These are phyloP conservation scores for Lepetodrilus schrolli DNA, from an alignment of 2,888 invertebrate genomes.

Conservation along the genomic window DNA sequence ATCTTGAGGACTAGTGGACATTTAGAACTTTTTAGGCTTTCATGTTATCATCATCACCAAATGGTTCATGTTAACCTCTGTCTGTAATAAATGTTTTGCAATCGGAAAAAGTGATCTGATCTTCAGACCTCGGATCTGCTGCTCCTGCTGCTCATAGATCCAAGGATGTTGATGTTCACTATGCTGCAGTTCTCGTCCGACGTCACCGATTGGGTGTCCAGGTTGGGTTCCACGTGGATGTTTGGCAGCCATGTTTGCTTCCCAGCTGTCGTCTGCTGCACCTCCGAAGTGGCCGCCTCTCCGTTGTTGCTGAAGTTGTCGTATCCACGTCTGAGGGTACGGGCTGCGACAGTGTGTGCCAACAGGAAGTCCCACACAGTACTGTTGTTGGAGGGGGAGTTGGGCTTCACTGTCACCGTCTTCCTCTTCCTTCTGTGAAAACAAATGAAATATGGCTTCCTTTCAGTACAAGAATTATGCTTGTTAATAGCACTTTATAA, in stretches of 20 bases:
- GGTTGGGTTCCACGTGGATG: conserved; percentile 24
- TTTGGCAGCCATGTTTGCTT: conserved; percentile 30
- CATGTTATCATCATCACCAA: too few relatives aligned
- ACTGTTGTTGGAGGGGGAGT: neutral
- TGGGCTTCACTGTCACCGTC: conserved; percentile 19
- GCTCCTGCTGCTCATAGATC: neutral
- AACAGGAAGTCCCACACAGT: conserved; percentile 32
- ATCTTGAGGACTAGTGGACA: too few relatives aligned
- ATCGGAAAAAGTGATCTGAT: too few relatives aligned
- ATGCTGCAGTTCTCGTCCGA: conserved; percentile 32
- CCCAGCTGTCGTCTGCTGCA: neutral
- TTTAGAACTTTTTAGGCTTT: too few relatives aligned
- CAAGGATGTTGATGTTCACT: conserved; percentile 23
- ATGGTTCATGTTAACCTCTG: too few relatives aligned
- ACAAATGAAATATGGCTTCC: too few relatives aligned
- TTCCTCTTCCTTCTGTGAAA: conserved; percentile 25
- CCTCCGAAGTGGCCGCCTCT: conserved; percentile 22
- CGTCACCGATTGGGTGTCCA: conserved; percentile 16
- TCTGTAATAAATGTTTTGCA: too few relatives aligned
- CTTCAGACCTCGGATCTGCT: neutral
- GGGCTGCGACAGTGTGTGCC: conserved; percentile 19
- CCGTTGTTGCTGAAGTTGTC: conserved; percentile 30
- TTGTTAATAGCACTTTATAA: too few relatives aligned
- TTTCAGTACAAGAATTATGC: too few relatives aligned
- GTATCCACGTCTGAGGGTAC: conserved; percentile 29